Evolutionary conservation across 2,113 vertebrate species (phyloP).

Genomic region (Peromyscus polionotus): DNA sequence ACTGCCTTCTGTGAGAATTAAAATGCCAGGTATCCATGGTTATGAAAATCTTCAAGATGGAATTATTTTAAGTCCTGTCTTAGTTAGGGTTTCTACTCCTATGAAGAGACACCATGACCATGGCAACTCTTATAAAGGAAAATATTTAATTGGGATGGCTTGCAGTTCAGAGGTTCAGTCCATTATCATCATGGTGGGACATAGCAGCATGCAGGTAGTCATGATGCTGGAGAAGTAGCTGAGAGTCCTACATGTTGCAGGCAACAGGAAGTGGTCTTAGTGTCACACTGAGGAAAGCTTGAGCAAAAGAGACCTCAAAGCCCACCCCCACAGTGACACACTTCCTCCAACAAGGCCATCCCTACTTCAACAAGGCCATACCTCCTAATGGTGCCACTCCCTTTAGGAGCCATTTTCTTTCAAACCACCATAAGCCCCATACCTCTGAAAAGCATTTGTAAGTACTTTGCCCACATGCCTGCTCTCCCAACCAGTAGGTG

Average conservation of each 20-base stretch:
- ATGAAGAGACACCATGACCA: not conserved
- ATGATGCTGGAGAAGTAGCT: not conserved
- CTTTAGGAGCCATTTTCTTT: not conserved
- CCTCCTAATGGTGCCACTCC: not conserved
- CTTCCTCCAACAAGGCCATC: not conserved
- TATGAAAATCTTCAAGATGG: not conserved
- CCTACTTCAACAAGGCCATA: not conserved
- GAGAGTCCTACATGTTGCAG: not conserved
- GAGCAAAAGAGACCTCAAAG: not conserved
- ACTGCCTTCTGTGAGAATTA: not conserved
- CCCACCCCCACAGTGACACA: not conserved
- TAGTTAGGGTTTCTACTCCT: not conserved
- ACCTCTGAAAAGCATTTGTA: conserved; percentile 21
- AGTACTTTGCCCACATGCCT: not conserved
- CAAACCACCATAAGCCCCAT: not conserved
- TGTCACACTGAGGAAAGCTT: not conserved
- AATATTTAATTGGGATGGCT: not conserved
- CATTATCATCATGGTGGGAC: not conserved
- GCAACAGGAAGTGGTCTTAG: not conserved
- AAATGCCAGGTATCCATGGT: not conserved
- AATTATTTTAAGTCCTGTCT: conserved; percentile 48
- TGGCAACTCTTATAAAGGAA: not conserved
- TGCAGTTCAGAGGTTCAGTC: not conserved
- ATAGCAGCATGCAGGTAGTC: not conserved
- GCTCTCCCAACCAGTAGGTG: not conserved